Evolutionary conservation across 2,888 invertebrate species (phyloP), one percentile per base, ranked within the genome.

Genomic region (Watsonalla binaria): DNA sequence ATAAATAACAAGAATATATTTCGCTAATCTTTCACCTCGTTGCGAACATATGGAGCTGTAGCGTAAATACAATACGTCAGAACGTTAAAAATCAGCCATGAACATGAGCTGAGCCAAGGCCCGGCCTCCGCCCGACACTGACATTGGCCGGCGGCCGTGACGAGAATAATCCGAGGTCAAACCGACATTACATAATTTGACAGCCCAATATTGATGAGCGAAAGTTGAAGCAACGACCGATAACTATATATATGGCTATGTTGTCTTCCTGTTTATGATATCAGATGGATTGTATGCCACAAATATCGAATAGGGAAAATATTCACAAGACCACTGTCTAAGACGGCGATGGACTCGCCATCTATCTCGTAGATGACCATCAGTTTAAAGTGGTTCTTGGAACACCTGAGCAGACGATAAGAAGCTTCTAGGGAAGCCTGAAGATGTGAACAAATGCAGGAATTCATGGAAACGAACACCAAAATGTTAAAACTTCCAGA

Each of bases 101-200:
- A 55, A 14, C 49, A 49, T 49, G 55, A 52, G 55, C 50, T 52
- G 14, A 34, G 52, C 50, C 55, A 55, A 55, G 50, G 52, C 52
- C 42, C 35, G 55, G n/a, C n/a, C n/a, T 47, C 54, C 54, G 65
- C 61, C 51, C 66, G 78, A 68, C 79, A 78, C 73, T 81, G 80
- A 79, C 81, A 80, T 80, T 82, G 80, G 68, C 75, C 65, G 56
- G 55, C 56, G 74, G 68, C 74, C 71, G 70, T 68, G 68, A 70
- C 71, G 60, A 52, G 73, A 76, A 75, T 76, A 75, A 75, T 74
- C 65, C 81, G 78, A 82, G 80, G 82, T 64, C 74, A 59, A 52
- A 55, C 51, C 49, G 51, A 56, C 49, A 55, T 75, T 72, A 74
- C 57, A 57, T 70, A 72, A 76, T 61, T 55, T 54, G 58, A 62